A percentile compares a stretch with the other conserved stretches of the same genome.
Evolutionary conservation across 2,113 vertebrate species (phyloP).

Genomic region (Danionella cerebrum): DNA sequence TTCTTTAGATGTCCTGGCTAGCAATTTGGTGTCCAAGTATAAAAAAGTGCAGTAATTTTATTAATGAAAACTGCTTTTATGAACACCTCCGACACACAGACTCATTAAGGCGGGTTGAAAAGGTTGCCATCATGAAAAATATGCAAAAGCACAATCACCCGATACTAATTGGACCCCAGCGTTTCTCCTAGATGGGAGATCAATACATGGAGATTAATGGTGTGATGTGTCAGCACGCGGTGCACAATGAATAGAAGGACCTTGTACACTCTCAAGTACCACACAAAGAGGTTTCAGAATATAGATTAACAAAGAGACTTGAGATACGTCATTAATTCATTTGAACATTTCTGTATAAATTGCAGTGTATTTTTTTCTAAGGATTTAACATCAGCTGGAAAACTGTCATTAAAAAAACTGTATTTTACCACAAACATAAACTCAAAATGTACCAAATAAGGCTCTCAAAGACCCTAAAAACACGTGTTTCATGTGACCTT

Average conservation of each 20-base stretch:
- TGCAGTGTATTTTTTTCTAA: too few relatives aligned
- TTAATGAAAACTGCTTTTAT: not conserved
- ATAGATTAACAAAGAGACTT: not conserved
- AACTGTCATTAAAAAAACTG: too few relatives aligned
- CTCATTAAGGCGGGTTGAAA: not conserved
- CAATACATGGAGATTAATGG: constrained; percentile 19
- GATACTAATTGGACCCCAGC: constrained; percentile 18
- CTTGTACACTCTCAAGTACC: not conserved
- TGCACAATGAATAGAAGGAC: not conserved
- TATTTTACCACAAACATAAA: too few relatives aligned
- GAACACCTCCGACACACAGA: too few relatives aligned
- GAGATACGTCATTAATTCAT: too few relatives aligned
- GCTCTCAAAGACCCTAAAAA: too few relatives aligned
- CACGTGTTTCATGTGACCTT: too few relatives aligned
- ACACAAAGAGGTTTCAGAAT: not conserved
- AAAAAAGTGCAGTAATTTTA: not conserved
- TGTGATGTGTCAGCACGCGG: not conserved
- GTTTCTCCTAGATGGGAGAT: constrained; percentile 3
- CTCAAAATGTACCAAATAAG: too few relatives aligned
- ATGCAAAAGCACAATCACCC: not conserved
- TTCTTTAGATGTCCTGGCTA: too few relatives aligned
- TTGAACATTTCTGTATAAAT: too few relatives aligned
- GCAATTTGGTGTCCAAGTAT: too few relatives aligned
- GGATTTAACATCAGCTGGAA: too few relatives aligned
- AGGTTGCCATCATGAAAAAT: not conserved